Conservation (phyloP, 2,113 vertebrate species). For the rabbit (Oryctolagus cuniculus) region mOryCun1.1 NC_091442.1:38616001-38616500, state of each 20-base stretch:
- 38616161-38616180: not conserved
- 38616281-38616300: constrained; percentile 13
- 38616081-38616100: constrained; percentile 24
- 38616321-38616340: not conserved
- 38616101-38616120: constrained; percentile 46
- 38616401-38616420: constrained; percentile 34
- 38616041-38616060: constrained; percentile 1
- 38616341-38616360: constrained; percentile 41
- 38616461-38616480: constrained; percentile 9
- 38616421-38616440: not conserved
- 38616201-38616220: constrained; percentile 29
- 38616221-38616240: constrained; percentile 55
- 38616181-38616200: constrained; percentile 29
- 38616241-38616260: not conserved
- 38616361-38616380: not conserved
- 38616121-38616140: constrained; percentile 45
- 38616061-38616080: constrained; percentile 50
- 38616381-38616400: constrained; percentile 17
- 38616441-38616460: not conserved
- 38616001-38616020: not conserved
- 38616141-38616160: constrained; percentile 53
- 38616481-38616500: constrained; percentile 54
- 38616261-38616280: not conserved
- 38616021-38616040: constrained; percentile 26
- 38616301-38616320: not conserved